Evolutionary conservation across 1,140 invertebrate genomes (phyloP), one percentile per base, ranked within the genome.

Genomic region (Trigoniulus corallinus): DNA sequence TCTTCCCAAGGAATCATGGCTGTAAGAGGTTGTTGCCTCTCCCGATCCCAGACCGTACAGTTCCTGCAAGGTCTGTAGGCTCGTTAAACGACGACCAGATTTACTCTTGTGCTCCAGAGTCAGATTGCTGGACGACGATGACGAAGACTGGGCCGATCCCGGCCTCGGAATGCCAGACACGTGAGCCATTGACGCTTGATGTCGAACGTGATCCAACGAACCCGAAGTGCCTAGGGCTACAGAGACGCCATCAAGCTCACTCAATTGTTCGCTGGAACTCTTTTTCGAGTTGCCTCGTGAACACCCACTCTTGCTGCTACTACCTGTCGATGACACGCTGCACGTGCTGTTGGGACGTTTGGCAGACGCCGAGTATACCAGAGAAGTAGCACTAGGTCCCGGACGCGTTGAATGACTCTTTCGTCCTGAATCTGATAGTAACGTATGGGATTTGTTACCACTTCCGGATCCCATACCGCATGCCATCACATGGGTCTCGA

Each of bases 21-120:
- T 22, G 25, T 48, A 46, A n/a, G n/a, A n/a, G n/a, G n/a, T n/a
- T 7, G 45, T 18, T 24, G 13, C 3, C 3, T 51, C 49, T 15
- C 39, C 37, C 18, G 12, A 12, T 18, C 12, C 37, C 37, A 39
- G 18, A 39, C 37, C 37, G 37, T 39, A 39, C 12, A 39, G 37
- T 39, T 56, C 55, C 25, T 48, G 37, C 3, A 44, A 25, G 3
- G 82, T 84, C 0, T 86, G 89, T 66, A 89, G 87, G 0, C 85
- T 89, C 3, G 85, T 85, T 15, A 84, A 84, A 4, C 84, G 86
- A 3, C 88, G 82, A 70, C 88, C 88, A 21, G 63, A 51, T 65
- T 81, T 81, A 1, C 62, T 64, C 40, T 61, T 55, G 0, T 62
- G 60, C 21, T 52, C 12, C 18, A 12, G 12, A 18, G 12, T 39